Evolutionary conservation across 1,140 invertebrate genomes (phyloP), one percentile per base, ranked within the genome.

Genomic region (Macrotrachela quadricornifera): DNA sequence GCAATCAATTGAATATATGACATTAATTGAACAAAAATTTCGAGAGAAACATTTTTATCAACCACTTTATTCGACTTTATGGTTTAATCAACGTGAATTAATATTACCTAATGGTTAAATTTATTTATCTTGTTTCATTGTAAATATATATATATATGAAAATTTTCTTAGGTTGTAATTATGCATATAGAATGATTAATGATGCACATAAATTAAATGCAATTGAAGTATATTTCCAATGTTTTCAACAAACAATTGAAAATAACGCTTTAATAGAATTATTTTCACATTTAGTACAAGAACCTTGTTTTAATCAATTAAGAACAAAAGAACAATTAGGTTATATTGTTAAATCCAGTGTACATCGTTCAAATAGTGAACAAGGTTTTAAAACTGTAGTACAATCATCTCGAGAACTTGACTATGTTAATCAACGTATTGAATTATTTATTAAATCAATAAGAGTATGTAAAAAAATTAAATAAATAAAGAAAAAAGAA

Each of bases 291-390:
- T 80, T 92, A 57, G 76, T 92, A 10, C 75, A 76, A 15, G 87
- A 95, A 67, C 85, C 88, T 0, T 90, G 82, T 66, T 94, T 87
- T 68, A 80, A 85, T 71, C 77, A 80, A 45, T 73, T 96, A 13
- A 71, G 90, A 57, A 92, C 85, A 1, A 78, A 87, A 84, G 74
- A 92, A 66, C 85, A 91, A 64, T 70, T 92, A 10, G 85, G 88
- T 10, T 95, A 96, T 64, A 88, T 95, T 60, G 87, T 95, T 39
- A 83, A 81, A 63, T 84, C 81, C 64, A 82, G 82, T 1, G 72
- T 86, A 15, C 73, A 84, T 11, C 73, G 80, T 59, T 74, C 79
- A 0, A 80, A 80, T 66, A 84, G 84, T 18, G 79, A 80, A 4
- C 83, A 88, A 67, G 86, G 87, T 10, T 65, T 95, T 8, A 66